Evolutionary conservation across 2,113 vertebrate species (phyloP).

Genomic region (Calypte anna): DNA sequence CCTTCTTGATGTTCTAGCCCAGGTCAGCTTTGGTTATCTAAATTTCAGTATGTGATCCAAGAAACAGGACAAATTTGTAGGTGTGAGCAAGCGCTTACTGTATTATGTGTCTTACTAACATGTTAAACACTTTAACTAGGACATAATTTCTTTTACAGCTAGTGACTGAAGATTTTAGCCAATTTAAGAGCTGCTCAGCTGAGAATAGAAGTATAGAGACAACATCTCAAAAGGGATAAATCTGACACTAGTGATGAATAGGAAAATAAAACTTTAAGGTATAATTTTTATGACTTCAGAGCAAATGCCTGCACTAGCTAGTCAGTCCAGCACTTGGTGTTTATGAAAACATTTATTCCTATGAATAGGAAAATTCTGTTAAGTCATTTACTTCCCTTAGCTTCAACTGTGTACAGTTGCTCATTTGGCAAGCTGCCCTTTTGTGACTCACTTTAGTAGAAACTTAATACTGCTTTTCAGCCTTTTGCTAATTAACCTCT

Average conservation of each 20-base stretch:
- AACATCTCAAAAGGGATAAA: not conserved
- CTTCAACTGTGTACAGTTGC: not conserved
- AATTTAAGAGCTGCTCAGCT: not conserved
- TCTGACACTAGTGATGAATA: not conserved
- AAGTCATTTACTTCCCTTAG: slow-evolving; percentile 38
- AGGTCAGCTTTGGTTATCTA: not conserved
- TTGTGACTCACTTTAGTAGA: slow-evolving; percentile 42
- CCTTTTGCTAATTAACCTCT: slow-evolving; percentile 42
- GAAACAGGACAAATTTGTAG: not conserved
- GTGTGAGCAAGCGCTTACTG: not conserved
- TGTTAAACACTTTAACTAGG: not conserved
- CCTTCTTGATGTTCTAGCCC: not conserved
- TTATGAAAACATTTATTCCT: slow-evolving; percentile 31
- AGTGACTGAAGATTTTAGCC: not conserved
- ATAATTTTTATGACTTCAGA: slow-evolving; percentile 21
- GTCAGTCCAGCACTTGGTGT: slow-evolving; percentile 1
- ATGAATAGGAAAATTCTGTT: slow-evolving; percentile 31
- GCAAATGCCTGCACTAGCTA: not conserved
- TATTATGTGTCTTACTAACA: not conserved
- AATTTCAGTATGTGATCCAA: not conserved
- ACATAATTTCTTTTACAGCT: not conserved
- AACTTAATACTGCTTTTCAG: slow-evolving; percentile 7
- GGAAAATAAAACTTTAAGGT: not conserved
- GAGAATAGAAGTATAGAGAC: not conserved
- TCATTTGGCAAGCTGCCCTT: slow-evolving; percentile 32